These are phyloP conservation scores for Gorsachius goisagi DNA, from an alignment of 2,113 vertebrate species.

Conservation along the genomic window DNA sequence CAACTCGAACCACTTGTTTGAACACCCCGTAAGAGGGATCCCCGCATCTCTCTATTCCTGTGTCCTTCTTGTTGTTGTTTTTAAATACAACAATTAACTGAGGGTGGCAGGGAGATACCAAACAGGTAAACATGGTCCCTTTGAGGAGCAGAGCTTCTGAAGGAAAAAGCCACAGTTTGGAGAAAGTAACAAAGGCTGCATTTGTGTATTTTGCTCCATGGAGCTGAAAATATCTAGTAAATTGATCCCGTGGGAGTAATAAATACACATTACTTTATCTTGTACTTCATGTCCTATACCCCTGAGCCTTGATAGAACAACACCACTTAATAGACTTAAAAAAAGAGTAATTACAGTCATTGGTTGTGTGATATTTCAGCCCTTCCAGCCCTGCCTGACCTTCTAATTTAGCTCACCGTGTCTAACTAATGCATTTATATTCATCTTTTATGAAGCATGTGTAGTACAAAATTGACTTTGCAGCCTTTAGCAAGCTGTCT, in stretches of 20 bases:
- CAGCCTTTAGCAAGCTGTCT: conserved; percentile 73
- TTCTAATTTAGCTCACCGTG: conserved; percentile 84
- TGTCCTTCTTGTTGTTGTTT: neutral
- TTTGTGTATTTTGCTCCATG: conserved; percentile 82
- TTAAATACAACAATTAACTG: neutral
- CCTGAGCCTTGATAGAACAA: conserved; percentile 84
- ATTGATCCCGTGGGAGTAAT: conserved; percentile 89
- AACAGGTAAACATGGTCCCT: neutral
- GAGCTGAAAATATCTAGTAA: conserved; percentile 86
- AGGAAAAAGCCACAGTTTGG: conserved; percentile 70
- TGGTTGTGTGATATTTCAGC: conserved; percentile 84
- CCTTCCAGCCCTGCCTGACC: conserved; percentile 86
- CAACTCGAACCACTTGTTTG: conserved; percentile 25
- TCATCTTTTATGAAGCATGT: conserved; percentile 85
- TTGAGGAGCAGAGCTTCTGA: conserved; percentile 38
- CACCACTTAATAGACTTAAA: conserved; percentile 89
- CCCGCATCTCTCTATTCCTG: neutral
- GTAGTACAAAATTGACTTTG: conserved; percentile 74
- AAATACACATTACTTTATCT: conserved; percentile 89
- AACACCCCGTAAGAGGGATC: neutral
- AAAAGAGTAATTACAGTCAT: conserved; percentile 89
- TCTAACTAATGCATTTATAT: conserved; percentile 85
- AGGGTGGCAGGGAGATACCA: neutral
- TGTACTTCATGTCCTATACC: conserved; percentile 86
- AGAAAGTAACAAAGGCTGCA: conserved; percentile 78